Base-by-base conservation (phyloP, 2,888 invertebrate species). In the Ryuthela nishihirai region DNA sequence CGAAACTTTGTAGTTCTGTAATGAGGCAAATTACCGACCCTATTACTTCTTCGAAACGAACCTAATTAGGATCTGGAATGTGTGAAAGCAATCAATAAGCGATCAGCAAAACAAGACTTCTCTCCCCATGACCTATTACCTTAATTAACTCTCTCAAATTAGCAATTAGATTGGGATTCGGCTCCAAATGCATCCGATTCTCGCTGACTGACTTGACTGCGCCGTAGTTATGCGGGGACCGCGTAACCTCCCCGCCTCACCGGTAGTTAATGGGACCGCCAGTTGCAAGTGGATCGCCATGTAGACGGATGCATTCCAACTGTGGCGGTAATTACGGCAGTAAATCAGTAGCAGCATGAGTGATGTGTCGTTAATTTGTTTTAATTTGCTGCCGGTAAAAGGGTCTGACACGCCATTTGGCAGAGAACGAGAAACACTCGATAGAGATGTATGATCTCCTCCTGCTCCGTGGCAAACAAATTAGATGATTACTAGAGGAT, bases 81-180 rank as follows among this genome's bases (percentile, higher is more conserved):
- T 56, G 56, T 50, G 56, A 56, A 56, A 50, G 45, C 56, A 49
- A 56, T 56, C 56, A 56, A 56, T 56, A 56, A 56, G 45, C 50
- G 50, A 56, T 50, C 56, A 50, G 50, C 49, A 46, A 49, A 49
- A 55, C 45, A 53, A 46, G 34, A 36, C 56, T 56, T 56, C 56
- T n/a, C 50, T n/a, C n/a, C n/a, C 46, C 46, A 50, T 56, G 56
- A 56, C 56, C 56, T 56, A 56, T 56, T 56, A 56, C 56, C 56
- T 56, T 56, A 50, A 56, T 56, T 56, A 56, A 56, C 56, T 56
- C 41, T 50, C 49, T 40, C 56, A 50, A 56, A 50, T 56, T 56
- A 56, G 56, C 56, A 56, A 56, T 56, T 56, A 56, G 56, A 56
- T 56, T 56, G 50, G 39, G 29, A 44, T 23, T 38, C 52, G 34